Percentiles rank a stretch among this genome's conserved stretches.
Evolutionary conservation across 2,888 invertebrate species (phyloP).

Genomic region (Encarsia formosa): DNA sequence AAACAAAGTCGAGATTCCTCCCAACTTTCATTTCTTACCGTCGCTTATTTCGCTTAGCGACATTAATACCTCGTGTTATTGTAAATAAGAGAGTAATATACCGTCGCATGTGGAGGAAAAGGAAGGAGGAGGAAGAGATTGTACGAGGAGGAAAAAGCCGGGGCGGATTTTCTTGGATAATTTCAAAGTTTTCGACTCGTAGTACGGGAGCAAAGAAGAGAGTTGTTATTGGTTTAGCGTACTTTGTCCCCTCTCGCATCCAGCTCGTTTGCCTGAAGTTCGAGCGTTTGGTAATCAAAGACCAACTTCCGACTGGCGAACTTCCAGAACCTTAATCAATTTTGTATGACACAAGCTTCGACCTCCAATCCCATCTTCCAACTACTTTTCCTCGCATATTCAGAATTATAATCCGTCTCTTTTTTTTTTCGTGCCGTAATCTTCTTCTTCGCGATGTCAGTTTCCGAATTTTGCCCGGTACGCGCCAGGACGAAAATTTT

Average conservation of each 20-base stretch:
- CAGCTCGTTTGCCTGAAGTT: conserved; percentile 1
- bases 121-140: background rate
- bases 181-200: conserved; percentile 21
- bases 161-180: conserved; percentile 18
- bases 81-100: conserved; percentile 4
- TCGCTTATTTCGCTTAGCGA: conserved; percentile 1
- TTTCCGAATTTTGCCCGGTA: too few species aligned
- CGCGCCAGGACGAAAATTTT: too few species aligned
- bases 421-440: too few species aligned
- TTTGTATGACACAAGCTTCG: conserved; percentile 21
- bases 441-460: too few species aligned
- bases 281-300: conserved; percentile 25
- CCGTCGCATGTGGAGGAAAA: background rate
- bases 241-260: conserved; percentile 16
- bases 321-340: conserved; percentile 27
- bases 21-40: conserved; percentile 4
- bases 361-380: too few species aligned
- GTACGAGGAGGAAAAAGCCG: background rate
- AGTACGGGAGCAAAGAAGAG: conserved; percentile 22
- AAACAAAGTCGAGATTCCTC: background rate
- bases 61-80: conserved; percentile 17
- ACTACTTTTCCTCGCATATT: too few species aligned
- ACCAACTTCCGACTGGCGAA: conserved; percentile 22
- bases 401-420: too few species aligned
- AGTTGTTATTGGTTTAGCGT: conserved; percentile 26